Evolutionary conservation across 2,113 vertebrate species (phyloP).

Genomic region (Delphinus delphis): DNA sequence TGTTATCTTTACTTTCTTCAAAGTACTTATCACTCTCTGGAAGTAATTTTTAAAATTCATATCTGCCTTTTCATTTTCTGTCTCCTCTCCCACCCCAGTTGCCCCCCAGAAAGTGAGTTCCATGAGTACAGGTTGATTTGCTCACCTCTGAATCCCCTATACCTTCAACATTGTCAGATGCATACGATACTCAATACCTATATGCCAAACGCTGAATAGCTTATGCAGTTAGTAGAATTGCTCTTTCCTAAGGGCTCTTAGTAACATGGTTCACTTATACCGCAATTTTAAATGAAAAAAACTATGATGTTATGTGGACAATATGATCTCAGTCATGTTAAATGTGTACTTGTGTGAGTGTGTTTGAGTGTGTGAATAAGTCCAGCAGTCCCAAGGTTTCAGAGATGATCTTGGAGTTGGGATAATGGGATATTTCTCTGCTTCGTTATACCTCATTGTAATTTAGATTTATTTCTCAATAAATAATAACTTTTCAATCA

Average conservation of each 20-base stretch:
- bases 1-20: background rate
- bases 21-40: background rate
- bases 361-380: background rate
- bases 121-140: rapidly evolving
- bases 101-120: background rate
- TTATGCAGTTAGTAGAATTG: background rate
- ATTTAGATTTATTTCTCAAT: background rate
- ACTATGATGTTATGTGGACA: background rate
- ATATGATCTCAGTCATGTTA: background rate
- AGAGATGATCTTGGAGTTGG: background rate
- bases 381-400: background rate
- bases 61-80: background rate
- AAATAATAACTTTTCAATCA: background rate
- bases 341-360: background rate
- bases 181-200: rapidly evolving
- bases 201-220: background rate
- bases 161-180: background rate
- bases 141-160: background rate
- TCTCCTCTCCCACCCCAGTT: no score
- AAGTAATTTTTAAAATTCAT: background rate
- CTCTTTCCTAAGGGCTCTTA: background rate
- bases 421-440: background rate
- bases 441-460: background rate
- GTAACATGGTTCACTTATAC: background rate
- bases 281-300: background rate